phyloP scores from a whole-genome alignment of 2,888 invertebrate genomes.

The Andrena dorsata region DNA sequence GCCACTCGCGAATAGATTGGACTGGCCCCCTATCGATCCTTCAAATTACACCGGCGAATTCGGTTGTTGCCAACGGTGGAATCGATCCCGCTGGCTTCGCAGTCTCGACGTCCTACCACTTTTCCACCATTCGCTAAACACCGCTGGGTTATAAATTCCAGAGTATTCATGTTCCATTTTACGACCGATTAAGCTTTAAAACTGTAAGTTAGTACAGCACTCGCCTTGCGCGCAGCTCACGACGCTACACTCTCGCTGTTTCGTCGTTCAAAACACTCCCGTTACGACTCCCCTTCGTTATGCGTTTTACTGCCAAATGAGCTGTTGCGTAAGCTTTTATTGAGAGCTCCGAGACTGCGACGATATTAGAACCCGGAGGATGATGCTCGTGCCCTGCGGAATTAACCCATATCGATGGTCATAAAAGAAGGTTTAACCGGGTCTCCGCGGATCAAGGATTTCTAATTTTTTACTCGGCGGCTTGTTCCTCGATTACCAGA shows the following conservation, averaged over 20 bases:
- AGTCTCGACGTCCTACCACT: too few relatives aligned
- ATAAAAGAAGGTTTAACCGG: not conserved
- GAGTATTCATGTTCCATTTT: too few relatives aligned
- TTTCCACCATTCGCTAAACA: too few relatives aligned
- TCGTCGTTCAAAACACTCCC: not conserved
- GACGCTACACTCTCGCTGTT: not conserved
- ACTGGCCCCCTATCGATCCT: constrained; percentile 1
- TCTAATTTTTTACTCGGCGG: not conserved
- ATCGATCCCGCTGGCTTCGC: too few relatives aligned
- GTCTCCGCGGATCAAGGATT: not conserved
- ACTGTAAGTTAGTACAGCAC: too few relatives aligned
- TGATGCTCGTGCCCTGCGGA: not conserved
- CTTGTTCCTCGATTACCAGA: constrained; percentile 11
- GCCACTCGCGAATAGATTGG: constrained; percentile 16
- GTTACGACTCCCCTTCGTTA: constrained; percentile 22
- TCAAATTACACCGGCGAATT: too few relatives aligned
- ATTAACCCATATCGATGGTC: not conserved
- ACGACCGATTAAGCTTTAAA: too few relatives aligned
- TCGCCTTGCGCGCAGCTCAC: not conserved
- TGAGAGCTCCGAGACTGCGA: constrained; percentile 3
- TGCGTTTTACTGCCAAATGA: constrained; percentile 23
- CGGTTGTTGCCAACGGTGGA: too few relatives aligned
- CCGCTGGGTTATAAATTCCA: too few relatives aligned
- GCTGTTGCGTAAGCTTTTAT: constrained; percentile 36
- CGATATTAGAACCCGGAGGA: not conserved